Conservation (phyloP, 2,797 vertebrate genomes). For the Varecia variegata region DNA sequence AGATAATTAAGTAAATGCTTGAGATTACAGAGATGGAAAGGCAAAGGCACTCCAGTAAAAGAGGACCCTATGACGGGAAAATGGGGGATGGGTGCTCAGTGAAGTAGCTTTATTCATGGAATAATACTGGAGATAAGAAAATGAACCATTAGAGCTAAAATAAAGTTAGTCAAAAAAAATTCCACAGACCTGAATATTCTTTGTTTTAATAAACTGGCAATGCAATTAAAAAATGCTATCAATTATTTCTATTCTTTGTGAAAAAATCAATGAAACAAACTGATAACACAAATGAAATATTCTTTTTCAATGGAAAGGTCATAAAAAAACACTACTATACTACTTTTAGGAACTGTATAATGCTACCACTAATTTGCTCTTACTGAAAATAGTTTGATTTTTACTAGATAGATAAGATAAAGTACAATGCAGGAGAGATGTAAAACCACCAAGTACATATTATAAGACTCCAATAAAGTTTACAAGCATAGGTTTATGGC, state of each 20-base stretch:
- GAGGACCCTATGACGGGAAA: neutral
- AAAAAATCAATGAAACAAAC: constrained; percentile 60
- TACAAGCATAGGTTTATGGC: constrained; percentile 35
- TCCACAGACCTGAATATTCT: constrained; percentile 4
- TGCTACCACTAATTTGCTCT: constrained; percentile 56
- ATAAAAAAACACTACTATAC: neutral
- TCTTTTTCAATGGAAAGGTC: constrained; percentile 15
- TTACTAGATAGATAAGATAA: constrained; percentile 47
- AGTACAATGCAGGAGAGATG: neutral
- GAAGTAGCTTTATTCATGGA: neutral
- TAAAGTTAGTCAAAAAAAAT: constrained; percentile 40
- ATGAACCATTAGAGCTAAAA: constrained; percentile 10
- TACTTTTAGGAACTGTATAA: neutral
- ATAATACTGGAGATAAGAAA: neutral
- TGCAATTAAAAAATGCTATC: neutral
- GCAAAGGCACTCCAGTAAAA: neutral
- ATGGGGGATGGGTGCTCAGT: neutral
- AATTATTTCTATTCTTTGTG: constrained; percentile 52
- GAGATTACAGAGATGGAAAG: neutral
- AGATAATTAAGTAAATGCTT: neutral
- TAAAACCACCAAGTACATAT: constrained; percentile 53
- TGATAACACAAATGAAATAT: constrained; percentile 56
- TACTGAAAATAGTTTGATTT: constrained; percentile 47
- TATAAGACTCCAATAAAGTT: constrained; percentile 51
- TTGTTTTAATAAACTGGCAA: constrained; percentile 46